Evolutionary conservation across 2,888 invertebrate genomes (phyloP), one percentile per base, ranked within the genome.

Genomic region (Parnassius smintheus): DNA sequence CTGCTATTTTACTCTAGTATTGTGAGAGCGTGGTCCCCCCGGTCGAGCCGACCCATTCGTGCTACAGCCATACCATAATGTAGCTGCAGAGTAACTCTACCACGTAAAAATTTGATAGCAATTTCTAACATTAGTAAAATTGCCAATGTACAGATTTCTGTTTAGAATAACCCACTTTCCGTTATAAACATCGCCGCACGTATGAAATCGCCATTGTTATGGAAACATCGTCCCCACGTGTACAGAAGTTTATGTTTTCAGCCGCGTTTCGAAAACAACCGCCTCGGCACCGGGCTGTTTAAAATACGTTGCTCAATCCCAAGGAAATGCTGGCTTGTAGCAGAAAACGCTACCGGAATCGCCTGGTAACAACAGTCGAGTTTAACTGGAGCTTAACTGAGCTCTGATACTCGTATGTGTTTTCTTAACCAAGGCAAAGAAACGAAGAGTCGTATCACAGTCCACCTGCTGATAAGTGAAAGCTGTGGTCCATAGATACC

Each of bases 211-310:
- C 25, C 18, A 22, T 52, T 62, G 62, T 57, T 62, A 57, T 62
- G 62, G 56, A 35, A 62, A 62, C 62, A 57, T 57, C 25, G 51
- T 10, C 12, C 53, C 56, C 62, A 62, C 62, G 62, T 62, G 62
- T 56, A 52, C 22, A 46, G 10, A 18, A 57, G 52, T 53, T 62
- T 62, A 62, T 51, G 50, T 54, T 61, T 49, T 35, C 25, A 56
- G 35, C 10, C 4, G 9, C 2, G 35, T 56, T 56, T 35, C 48
- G 9, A 49, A 35, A 56, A 56, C 56, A 56, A 8, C 55, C 22
- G 11, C 10, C 51, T 1, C 13, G 9, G 49, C 49, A 13, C 49
- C 9, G 13, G 1, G 13, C 8, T 49, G 13, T 49, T 49, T 49
- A 8, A 49, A 13, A 9, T 1, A 13, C 3, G 12, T 49, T 49